Conservation (phyloP, 2,888 invertebrate genomes). For the Drosophila limbata region DNA sequence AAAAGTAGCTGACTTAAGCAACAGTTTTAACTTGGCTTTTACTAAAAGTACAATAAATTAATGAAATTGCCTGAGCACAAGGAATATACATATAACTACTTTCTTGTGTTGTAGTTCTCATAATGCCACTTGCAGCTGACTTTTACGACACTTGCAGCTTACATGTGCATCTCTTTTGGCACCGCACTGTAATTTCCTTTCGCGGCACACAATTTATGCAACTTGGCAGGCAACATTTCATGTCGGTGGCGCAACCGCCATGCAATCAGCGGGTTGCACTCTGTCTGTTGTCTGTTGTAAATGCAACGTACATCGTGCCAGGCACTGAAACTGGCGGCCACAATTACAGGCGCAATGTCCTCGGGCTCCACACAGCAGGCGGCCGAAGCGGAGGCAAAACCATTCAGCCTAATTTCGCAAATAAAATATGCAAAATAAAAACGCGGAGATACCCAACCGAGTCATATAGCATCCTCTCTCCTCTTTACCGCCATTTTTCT, state of each 20-base stretch:
- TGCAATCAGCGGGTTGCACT: slow-evolving; percentile 49
- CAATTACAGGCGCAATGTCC: slow-evolving; percentile 43
- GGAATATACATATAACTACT: not conserved
- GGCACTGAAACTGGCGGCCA: slow-evolving; percentile 51
- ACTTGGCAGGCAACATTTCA: slow-evolving; percentile 32
- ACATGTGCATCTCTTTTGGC: slow-evolving; percentile 18
- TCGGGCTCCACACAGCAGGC: slow-evolving; percentile 40
- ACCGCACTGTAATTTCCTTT: slow-evolving; percentile 36
- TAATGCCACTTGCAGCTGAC: slow-evolving; percentile 2
- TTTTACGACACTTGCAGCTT: slow-evolving; percentile 18
- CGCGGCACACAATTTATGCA: slow-evolving; percentile 62
- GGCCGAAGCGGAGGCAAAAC: slow-evolving; percentile 5
- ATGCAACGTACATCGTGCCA: slow-evolving; percentile 45
- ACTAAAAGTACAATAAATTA: not conserved
- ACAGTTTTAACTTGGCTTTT: not conserved
- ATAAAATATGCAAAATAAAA: slow-evolving; percentile 74
- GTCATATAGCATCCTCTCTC: slow-evolving; percentile 8
- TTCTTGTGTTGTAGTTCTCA: slow-evolving; percentile 2
- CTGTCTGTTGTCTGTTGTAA: slow-evolving; percentile 5
- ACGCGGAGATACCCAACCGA: slow-evolving; percentile 34
- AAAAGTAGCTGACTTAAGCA: not conserved
- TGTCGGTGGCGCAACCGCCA: slow-evolving; percentile 32
- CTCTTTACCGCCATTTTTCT: not conserved
- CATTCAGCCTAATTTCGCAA: slow-evolving; percentile 69
- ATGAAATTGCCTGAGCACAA: not conserved